A percentile compares a stretch with the other conserved stretches of the same genome.
phyloP scores from a whole-genome alignment of 2,113 vertebrate genomes.

The Eleginops maclovinus region DNA sequence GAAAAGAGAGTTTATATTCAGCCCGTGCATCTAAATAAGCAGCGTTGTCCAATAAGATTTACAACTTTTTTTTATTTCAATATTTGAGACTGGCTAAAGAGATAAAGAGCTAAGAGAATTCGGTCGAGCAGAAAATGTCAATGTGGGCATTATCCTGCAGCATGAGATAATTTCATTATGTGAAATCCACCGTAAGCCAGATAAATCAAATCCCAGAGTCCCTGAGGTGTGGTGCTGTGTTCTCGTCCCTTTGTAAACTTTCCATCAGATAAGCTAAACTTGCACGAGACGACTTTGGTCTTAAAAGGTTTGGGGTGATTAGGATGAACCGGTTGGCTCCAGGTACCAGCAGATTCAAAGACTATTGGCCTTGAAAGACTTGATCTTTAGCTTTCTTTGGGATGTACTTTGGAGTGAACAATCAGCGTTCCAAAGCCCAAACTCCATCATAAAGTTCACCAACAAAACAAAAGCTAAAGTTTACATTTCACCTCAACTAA shows the following conservation, averaged over 20 bases:
- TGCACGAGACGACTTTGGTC: constrained; percentile 44
- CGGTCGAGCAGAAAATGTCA: constrained; percentile 53
- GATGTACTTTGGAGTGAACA: constrained; percentile 15
- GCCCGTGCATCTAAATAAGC: constrained; percentile 32
- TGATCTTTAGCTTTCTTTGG: background rate
- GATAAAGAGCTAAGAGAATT: constrained; percentile 40
- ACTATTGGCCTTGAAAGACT: background rate
- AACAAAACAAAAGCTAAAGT: constrained; percentile 27
- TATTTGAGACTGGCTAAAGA: background rate
- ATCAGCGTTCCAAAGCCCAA: constrained; percentile 9
- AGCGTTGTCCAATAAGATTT: constrained; percentile 27
- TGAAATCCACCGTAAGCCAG: constrained; percentile 56
- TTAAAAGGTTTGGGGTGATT: constrained; percentile 38
- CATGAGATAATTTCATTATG: constrained; percentile 62
- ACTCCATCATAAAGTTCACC: constrained; percentile 9
- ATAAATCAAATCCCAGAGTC: constrained; percentile 46
- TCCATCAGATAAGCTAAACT: constrained; percentile 48
- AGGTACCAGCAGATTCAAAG: constrained; percentile 28
- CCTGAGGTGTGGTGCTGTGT: constrained; percentile 36
- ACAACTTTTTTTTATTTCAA: background rate
- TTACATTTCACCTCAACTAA: constrained; percentile 39
- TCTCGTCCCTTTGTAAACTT: constrained; percentile 23
- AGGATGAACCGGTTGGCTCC: constrained; percentile 24
- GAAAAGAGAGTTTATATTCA: constrained; percentile 25
- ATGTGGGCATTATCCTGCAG: constrained; percentile 55